Conservation (phyloP, 1,140 invertebrate species). For the Bombus ignitus region DNA sequence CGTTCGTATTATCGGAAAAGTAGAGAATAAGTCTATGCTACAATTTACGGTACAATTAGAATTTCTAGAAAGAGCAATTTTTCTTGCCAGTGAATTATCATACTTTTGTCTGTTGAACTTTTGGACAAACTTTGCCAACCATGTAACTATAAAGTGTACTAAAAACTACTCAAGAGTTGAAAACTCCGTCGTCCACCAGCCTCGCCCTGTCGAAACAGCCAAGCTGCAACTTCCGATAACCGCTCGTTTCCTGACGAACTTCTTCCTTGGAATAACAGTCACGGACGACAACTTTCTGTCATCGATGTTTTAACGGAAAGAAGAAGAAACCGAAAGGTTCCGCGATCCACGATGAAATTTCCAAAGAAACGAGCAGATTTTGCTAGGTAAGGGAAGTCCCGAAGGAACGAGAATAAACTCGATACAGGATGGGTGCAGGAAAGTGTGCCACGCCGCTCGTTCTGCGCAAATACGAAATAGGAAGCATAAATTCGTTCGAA, state of each 20-base stretch:
- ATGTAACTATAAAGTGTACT: conserved; percentile 1
- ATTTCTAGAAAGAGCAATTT: conserved; percentile 8
- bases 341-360: neutral
- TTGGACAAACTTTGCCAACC: neutral
- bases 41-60: conserved; percentile 6
- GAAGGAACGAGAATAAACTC: conserved; percentile 22
- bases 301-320: neutral
- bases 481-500: conserved; percentile 46
- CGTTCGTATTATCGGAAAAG: conserved; percentile 39
- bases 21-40: conserved; percentile 14
- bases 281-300: conserved; percentile 1
- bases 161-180: conserved; percentile 5
- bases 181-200: neutral
- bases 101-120: conserved; percentile 31
- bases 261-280: neutral
- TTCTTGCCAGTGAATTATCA: conserved; percentile 28
- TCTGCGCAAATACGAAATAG: conserved; percentile 31
- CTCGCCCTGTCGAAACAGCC: neutral
- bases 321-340: neutral
- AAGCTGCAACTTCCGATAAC: neutral
- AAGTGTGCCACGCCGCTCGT: conserved; percentile 24
- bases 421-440: conserved; percentile 3
- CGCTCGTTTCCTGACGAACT: conserved; percentile 10
- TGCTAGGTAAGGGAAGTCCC: too few relatives aligned
- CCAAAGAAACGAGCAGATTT: neutral